phyloP scores from a whole-genome alignment of 1,140 invertebrate species.

The Drosophila bocki region DNA sequence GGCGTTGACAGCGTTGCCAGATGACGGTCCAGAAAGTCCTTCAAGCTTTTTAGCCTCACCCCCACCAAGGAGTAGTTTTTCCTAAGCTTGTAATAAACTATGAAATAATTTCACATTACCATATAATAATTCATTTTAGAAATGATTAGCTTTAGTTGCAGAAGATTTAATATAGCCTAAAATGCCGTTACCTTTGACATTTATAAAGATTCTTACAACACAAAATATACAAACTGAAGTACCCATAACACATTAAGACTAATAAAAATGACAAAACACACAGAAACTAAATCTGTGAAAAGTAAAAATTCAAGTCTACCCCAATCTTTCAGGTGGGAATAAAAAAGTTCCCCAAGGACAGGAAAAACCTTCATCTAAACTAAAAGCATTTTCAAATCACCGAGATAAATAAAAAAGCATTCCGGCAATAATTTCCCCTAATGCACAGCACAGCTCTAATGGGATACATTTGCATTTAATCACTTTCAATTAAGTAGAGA shows the following conservation, averaged over 20 bases:
- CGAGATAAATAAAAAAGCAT: conserved; percentile 17
- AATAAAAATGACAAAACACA: conserved; percentile 2
- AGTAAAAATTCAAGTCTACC: background rate
- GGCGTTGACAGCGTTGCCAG: conserved; percentile 59
- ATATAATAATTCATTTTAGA: background rate
- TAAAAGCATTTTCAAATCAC: conserved; percentile 42
- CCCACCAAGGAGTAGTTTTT: background rate
- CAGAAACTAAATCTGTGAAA: background rate
- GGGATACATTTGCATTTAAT: conserved; percentile 56
- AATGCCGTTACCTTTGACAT: background rate
- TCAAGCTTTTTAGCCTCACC: background rate
- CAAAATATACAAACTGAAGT: background rate
- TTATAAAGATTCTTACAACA: too few species aligned
- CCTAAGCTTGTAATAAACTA: background rate
- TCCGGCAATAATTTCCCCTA: conserved; percentile 45
- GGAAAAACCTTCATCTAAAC: background rate
- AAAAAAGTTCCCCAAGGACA: conserved; percentile 5
- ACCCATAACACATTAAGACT: background rate
- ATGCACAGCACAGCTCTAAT: conserved; percentile 43
- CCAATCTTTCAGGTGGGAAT: conserved; percentile 10
- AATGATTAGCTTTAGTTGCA: too few species aligned
- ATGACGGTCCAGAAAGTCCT: conserved; percentile 23
- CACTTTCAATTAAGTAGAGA: conserved; percentile 54
- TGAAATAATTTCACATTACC: background rate
- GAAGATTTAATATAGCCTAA: background rate